Conservation (phyloP, 2,797 vertebrate genomes). For the Notamacropus eugenii region DNA sequence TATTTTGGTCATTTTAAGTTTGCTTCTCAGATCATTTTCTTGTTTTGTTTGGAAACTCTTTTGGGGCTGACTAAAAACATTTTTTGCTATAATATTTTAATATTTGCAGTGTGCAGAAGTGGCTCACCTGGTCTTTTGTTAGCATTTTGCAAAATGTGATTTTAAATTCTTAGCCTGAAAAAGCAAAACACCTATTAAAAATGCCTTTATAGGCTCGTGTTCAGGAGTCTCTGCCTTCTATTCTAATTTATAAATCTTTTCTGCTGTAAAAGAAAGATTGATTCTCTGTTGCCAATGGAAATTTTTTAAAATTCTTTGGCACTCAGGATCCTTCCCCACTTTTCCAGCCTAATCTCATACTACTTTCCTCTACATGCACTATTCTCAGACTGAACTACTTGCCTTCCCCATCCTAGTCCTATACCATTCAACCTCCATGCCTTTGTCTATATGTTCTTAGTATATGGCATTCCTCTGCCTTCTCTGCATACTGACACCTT, state of each 20-base stretch:
- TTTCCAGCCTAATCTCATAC: not conserved
- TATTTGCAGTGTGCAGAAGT: not conserved
- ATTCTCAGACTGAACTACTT: not conserved
- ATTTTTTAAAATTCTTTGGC: not conserved
- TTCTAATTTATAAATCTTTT: not conserved
- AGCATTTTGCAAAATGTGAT: slow-evolving; percentile 21
- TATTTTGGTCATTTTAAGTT: not conserved
- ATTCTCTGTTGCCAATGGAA: not conserved
- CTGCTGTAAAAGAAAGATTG: not conserved
- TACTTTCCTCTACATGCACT: not conserved
- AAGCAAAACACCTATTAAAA: not conserved
- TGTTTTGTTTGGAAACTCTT: slow-evolving; percentile 3
- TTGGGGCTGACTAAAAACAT: not conserved
- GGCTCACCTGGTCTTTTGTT: not conserved
- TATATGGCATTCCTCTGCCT: not conserved
- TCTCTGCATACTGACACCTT: not conserved
- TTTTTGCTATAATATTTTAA: not conserved
- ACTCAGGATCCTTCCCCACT: not conserved
- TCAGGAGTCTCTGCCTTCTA: not conserved
- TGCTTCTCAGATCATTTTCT: slow-evolving; percentile 28
- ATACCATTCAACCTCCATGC: not conserved
- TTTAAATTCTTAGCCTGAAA: not conserved
- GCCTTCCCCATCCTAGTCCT: not conserved
- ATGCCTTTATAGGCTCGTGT: not conserved
- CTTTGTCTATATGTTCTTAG: not conserved